A percentile compares a stretch with the other conserved stretches of the same genome.
Evolutionary conservation across 2,113 vertebrate genomes (phyloP).

Genomic region (Pterocles orientalis): DNA sequence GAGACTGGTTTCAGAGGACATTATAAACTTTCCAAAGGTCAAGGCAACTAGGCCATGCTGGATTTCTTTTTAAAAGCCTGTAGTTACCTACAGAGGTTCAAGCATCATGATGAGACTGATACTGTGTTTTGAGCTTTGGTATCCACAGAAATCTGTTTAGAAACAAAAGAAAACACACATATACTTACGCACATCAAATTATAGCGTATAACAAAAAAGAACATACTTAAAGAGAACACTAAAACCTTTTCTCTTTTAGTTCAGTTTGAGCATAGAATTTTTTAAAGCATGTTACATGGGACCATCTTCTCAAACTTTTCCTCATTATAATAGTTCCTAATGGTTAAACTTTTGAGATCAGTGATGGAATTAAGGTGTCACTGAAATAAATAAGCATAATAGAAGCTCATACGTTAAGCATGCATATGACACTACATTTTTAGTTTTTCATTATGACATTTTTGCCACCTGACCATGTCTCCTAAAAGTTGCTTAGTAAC

Average conservation of each 20-base stretch:
- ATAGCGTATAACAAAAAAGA: background rate
- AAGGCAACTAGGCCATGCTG: conserved; percentile 76
- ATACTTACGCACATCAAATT: background rate
- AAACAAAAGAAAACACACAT: background rate
- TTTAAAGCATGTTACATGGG: background rate
- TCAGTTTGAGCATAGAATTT: background rate
- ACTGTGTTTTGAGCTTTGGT: background rate
- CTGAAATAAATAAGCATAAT: background rate
- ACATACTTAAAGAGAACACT: background rate
- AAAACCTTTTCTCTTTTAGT: background rate
- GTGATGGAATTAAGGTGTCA: background rate
- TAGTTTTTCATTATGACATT: background rate
- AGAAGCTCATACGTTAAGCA: background rate
- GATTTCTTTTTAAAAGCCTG: conserved; percentile 30
- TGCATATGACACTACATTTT: background rate
- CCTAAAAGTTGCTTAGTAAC: background rate
- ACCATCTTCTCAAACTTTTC: background rate
- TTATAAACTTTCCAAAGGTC: conserved; percentile 78
- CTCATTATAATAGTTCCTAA: background rate
- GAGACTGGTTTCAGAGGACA: conserved; percentile 85
- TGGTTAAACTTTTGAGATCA: background rate
- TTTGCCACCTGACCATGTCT: background rate
- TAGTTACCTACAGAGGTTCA: conserved; percentile 48
- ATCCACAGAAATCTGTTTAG: conserved; percentile 57
- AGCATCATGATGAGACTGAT: conserved; percentile 9